These are phyloP conservation scores for Cydia strobilella DNA, from an alignment of 1,140 invertebrate genomes.

Conservation along the genomic window DNA sequence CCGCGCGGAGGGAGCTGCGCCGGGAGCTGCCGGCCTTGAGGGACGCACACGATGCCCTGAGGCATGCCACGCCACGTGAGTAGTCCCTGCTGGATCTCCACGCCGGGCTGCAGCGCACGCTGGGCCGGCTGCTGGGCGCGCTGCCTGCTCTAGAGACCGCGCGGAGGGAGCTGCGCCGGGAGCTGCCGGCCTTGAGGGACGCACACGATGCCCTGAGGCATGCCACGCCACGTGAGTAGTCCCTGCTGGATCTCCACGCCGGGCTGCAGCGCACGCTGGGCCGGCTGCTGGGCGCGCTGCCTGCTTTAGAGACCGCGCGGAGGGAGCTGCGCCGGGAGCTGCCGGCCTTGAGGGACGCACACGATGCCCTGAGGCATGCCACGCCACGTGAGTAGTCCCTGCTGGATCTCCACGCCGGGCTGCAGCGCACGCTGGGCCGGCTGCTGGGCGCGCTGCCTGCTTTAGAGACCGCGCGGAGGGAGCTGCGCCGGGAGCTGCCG, in stretches of 20 bases:
- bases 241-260: constrained; percentile 38
- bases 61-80: no score
- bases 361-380: constrained; percentile 46
- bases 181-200: no score
- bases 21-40: no score
- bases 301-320: constrained; percentile 35
- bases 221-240: no score
- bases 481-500: constrained; percentile 41
- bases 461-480: constrained; percentile 27
- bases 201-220: no score
- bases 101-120: no score
- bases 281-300: constrained; percentile 45
- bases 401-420: constrained; percentile 34
- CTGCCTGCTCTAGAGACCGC: no score
- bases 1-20: no score
- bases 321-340: constrained; percentile 40
- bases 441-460: constrained; percentile 46
- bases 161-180: no score
- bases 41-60: no score
- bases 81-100: no score
- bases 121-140: no score
- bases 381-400: constrained; percentile 7
- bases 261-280: constrained; percentile 49
- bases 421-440: constrained; percentile 47
- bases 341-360: constrained; percentile 41